A percentile compares a stretch with the other conserved stretches of the same genome.
Evolutionary conservation across 2,888 invertebrate species (phyloP).

Genomic region (Agriotes lineatus): DNA sequence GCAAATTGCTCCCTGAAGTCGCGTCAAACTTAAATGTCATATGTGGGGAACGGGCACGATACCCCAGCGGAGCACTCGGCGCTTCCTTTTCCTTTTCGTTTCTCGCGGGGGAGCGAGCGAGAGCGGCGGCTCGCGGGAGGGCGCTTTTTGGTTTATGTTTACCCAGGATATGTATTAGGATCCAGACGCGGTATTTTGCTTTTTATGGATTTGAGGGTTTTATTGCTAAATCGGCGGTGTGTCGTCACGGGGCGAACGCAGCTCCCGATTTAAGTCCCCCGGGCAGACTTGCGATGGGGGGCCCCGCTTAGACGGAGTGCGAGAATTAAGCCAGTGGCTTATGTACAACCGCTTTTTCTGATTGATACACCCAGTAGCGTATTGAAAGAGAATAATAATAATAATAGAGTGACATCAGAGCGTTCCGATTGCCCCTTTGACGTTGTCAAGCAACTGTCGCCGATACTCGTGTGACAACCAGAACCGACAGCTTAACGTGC

Average conservation of each 20-base stretch:
- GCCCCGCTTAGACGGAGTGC: no score
- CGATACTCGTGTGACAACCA: no score
- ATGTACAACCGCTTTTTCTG: no score
- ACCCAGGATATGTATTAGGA: conserved; percentile 52
- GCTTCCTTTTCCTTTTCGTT: conserved; percentile 1
- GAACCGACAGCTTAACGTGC: no score
- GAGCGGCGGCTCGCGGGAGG: conserved; percentile 3
- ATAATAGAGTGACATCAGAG: no score
- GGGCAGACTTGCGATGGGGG: no score
- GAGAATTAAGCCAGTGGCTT: no score
- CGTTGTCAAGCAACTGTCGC: no score
- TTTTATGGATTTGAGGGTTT: conserved; percentile 59
- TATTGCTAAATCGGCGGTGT: conserved; percentile 59
- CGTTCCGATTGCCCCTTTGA: no score
- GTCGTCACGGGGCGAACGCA: conserved; percentile 37
- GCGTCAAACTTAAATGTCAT: conserved; percentile 65
- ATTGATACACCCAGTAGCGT: no score
- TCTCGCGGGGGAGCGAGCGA: not conserved
- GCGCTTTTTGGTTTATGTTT: conserved; percentile 49
- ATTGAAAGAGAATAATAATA: no score
- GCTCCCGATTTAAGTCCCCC: not conserved
- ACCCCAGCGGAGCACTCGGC: conserved; percentile 15
- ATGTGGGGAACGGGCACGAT: conserved; percentile 41
- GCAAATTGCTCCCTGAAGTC: conserved; percentile 63
- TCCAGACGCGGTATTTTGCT: conserved; percentile 57